Percentiles rank a stretch among this genome's conserved stretches.
phyloP scores from a whole-genome alignment of 2,888 invertebrate species.

The Eustalomyia histrio region DNA sequence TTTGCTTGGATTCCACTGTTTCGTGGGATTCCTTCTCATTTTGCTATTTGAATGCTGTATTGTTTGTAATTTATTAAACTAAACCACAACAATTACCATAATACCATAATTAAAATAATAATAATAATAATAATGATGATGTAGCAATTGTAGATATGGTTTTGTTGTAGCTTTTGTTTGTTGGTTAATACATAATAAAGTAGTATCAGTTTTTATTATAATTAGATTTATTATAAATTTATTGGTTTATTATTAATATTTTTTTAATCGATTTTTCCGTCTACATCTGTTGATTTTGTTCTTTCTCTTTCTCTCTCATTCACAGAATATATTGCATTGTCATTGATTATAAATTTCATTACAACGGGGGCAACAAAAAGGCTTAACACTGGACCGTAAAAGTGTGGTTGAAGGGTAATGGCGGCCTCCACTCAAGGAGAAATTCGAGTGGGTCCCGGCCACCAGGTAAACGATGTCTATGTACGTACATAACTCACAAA shows the following conservation, averaged over 20 bases:
- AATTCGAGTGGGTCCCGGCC: conserved; percentile 88
- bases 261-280: background rate
- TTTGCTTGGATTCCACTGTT: too few species aligned
- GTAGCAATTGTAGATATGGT: background rate
- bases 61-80: conserved; percentile 3
- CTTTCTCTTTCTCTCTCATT: conserved; percentile 25
- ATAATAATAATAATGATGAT: too few species aligned
- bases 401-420: conserved; percentile 80
- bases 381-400: conserved; percentile 80
- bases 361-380: conserved; percentile 78
- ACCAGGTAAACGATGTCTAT: conserved; percentile 86
- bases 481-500: conserved; percentile 83
- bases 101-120: background rate
- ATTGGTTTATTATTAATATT: background rate
- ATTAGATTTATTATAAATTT: conserved; percentile 1
- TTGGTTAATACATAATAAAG: conserved; percentile 1
- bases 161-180: background rate
- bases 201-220: conserved; percentile 6
- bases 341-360: conserved; percentile 74
- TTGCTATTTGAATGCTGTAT: background rate
- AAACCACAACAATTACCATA: conserved; percentile 5
- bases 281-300: conserved; percentile 23
- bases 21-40: background rate
- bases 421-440: conserved; percentile 87
- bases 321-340: conserved; percentile 70